Base-by-base conservation (phyloP, 1,140 invertebrate genomes). In the Leptoteleia sp. region DNA sequence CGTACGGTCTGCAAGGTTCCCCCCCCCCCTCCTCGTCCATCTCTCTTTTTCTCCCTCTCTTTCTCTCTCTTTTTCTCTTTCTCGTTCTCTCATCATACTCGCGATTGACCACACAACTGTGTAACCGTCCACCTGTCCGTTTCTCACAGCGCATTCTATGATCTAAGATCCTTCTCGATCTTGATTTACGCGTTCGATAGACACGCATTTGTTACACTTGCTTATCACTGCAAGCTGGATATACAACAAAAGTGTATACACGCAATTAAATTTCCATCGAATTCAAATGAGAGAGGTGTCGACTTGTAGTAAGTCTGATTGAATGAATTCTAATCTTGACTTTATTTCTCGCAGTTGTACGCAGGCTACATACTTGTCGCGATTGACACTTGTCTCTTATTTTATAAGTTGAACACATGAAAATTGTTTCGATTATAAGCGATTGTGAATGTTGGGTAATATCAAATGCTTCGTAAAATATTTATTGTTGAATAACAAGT, bases 81-180 rank as follows among this genome's bases (percentile, higher is more conserved):
- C 25, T 33, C 29, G 4, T 61, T 57, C 40, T 38, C 37, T 35
- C 38, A 27, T 37, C 42, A 43, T 57, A 45, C 25, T 19, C 25
- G 31, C 42, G 55, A 59, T 43, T 57, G 27, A 42, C 42, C 35
- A 19, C 64, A 65, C 43, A 54, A 33, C 61, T 59, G 45, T 61
- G 61, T 27, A 65, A 47, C 45, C 48, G 43, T 77, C 59, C 77
- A 81, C 77, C 77, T 80, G 77, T 76, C 33, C 43, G 45, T 48
- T 48, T 73, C 59, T 72, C 57, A 13, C 38, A 42, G 15, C 35
- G n/a, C 62, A 47, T 67, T 72, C 48, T 54, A 70, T 37, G 65
- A 77, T 68, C 61, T 38, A 40, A 73, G 77, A 80, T 79, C 73
- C 70, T 62, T 73, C 45, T 64, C 31, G 45, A 73, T 73, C 50